These are phyloP conservation scores for Himantopus leucocephalus DNA, from an alignment of 2,113 vertebrate species.

Conservation along the genomic window DNA sequence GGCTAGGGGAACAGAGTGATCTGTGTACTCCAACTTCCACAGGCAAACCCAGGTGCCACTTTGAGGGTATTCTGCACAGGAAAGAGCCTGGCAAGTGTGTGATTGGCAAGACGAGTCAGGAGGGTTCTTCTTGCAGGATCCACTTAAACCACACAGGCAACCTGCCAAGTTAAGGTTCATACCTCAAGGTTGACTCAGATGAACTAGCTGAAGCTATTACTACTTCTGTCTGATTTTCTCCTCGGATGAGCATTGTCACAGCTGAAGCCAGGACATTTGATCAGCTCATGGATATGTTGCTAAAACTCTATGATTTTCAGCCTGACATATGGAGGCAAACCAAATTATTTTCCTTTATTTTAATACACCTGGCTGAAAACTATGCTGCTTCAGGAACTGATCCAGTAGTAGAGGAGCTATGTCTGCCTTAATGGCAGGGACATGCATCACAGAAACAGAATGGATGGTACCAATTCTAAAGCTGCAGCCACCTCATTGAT, in stretches of 20 bases:
- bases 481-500: not conserved
- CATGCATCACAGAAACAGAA: not conserved
- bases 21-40: not conserved
- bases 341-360: not conserved
- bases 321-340: not conserved
- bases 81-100: not conserved
- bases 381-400: not conserved
- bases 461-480: not conserved
- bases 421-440: not conserved
- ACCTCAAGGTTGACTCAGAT: not conserved
- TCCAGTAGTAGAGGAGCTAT: not conserved
- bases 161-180: not conserved
- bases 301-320: not conserved
- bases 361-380: not conserved
- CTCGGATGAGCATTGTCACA: not conserved
- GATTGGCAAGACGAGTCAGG: not conserved
- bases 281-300: not conserved
- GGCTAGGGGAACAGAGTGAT: accelerated
- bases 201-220: not conserved
- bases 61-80: not conserved
- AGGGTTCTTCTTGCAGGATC: not conserved
- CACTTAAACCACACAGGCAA: not conserved
- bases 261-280: not conserved
- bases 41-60: not conserved
- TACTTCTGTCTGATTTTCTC: not conserved